Conservation (phyloP, 2,113 vertebrate genomes). For the Spea multiplicata region DNA sequence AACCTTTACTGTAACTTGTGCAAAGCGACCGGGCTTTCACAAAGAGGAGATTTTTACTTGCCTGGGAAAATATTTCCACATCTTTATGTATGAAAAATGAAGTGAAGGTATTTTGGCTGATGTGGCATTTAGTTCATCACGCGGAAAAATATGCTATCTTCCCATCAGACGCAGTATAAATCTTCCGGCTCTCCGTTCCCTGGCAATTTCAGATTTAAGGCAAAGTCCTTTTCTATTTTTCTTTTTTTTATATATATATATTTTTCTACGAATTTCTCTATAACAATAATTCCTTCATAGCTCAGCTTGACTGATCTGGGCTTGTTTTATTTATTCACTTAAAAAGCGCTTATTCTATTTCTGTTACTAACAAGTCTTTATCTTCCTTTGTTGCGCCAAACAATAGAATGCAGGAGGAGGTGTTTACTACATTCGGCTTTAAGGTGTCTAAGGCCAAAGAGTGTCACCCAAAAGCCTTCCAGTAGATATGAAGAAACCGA, state of each 20-base stretch:
- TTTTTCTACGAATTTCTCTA: no score
- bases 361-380: no score
- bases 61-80: conserved; percentile 78
- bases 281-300: no score
- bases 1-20: conserved; percentile 85
- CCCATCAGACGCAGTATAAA: conserved; percentile 52
- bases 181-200: conserved; percentile 18
- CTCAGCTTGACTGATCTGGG: no score
- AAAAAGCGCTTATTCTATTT: no score
- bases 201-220: not conserved
- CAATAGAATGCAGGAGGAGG: no score
- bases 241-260: not conserved
- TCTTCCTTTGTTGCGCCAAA: no score
- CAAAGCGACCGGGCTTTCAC: conserved; percentile 68
- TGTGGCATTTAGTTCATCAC: conserved; percentile 59
- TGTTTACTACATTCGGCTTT: no score
- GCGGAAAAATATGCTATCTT: conserved; percentile 49
- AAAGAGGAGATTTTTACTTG: conserved; percentile 78
- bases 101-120: conserved; percentile 72
- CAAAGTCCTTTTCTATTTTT: not conserved
- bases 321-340: no score
- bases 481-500: no score
- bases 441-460: no score
- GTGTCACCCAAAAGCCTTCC: no score
- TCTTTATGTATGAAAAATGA: conserved; percentile 58